A percentile compares a stretch with the other conserved stretches of the same genome.
Conservation (phyloP, 1,140 invertebrate species). For the Dendroctonus valens region DNA sequence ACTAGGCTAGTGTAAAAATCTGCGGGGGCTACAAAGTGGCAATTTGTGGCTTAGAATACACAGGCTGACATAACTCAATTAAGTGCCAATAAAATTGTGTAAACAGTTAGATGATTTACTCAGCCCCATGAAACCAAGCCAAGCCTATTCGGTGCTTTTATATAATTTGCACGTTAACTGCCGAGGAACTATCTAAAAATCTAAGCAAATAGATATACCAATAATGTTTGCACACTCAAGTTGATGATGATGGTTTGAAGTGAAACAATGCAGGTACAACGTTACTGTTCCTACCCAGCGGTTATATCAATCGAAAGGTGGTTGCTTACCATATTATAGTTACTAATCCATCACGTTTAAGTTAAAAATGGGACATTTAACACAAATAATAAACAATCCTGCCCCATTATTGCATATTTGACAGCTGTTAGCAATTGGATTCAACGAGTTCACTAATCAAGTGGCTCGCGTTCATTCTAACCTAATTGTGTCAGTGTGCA, state of each 20-base stretch:
- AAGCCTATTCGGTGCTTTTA: background rate
- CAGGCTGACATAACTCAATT: too few species aligned
- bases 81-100: too few species aligned
- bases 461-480: too few species aligned
- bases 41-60: too few species aligned
- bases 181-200: conserved; percentile 17
- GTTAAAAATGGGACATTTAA: conserved; percentile 46
- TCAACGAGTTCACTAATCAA: too few species aligned
- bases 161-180: conserved; percentile 22
- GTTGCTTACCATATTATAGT: conserved; percentile 49
- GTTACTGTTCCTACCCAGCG: background rate
- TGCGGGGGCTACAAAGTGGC: too few species aligned
- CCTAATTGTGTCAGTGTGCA: too few species aligned
- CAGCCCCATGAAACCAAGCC: too few species aligned
- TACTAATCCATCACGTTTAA: conserved; percentile 51
- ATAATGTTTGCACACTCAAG: conserved; percentile 2
- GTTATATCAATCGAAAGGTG: conserved; percentile 10
- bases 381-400: conserved; percentile 45
- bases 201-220: conserved; percentile 25
- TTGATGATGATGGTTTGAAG: conserved; percentile 1
- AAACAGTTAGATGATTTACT: too few species aligned
- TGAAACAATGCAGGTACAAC: conserved; percentile 1
- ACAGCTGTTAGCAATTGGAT: conserved; percentile 46
- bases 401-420: conserved; percentile 50
- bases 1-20: too few species aligned